Evolutionary conservation across 2,113 vertebrate genomes (phyloP), one percentile per base, ranked within the genome.

Genomic region (Thomomys bottae): DNA sequence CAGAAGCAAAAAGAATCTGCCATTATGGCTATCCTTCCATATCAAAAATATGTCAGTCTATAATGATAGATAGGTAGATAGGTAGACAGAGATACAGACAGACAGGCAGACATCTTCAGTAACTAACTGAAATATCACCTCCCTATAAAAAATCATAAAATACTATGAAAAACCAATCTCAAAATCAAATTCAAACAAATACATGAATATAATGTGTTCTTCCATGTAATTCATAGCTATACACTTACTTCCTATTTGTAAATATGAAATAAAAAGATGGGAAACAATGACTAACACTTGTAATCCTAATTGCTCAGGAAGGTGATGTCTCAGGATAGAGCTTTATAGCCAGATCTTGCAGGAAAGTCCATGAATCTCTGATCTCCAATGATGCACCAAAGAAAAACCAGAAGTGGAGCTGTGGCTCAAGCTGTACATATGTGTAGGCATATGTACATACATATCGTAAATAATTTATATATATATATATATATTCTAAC

Each of bases 81-180:
- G 45, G 11, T 54, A 20, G 49, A 54, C 24, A 61, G 21, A 61
- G n/a, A n/a, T n/a, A n/a, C 24, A 26, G 6, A 61, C 24, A 59
- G 21, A 94, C 66, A 28, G 67, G 24, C 9, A 49, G 94, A 90
- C 0, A 20, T 83, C 61, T 8, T 87, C 14, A 15, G 11, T 54
- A 54, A 54, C 49, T 54, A 54, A 45, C 45, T 45, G 45, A 54
- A 54, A 15, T 54, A 54, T 54, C 15, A 17, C 49, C 49, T 15
- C 49, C 14, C 49, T 15, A n/a, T n/a, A n/a, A 14, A 14, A 54
- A 54, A 54, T 54, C 28, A 75, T 24, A 89, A 70, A 91, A 95
- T 23, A 68, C 67, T 90, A 92, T 93, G 8, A 86, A 81, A 94
- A 88, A 68, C 6, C 8, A 67, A 57, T 84, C 76, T 90, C 54